Percentiles rank a stretch among this genome's conserved stretches.
Conservation (phyloP, 2,797 vertebrate genomes). For the Leptatherina wallacei region DNA sequence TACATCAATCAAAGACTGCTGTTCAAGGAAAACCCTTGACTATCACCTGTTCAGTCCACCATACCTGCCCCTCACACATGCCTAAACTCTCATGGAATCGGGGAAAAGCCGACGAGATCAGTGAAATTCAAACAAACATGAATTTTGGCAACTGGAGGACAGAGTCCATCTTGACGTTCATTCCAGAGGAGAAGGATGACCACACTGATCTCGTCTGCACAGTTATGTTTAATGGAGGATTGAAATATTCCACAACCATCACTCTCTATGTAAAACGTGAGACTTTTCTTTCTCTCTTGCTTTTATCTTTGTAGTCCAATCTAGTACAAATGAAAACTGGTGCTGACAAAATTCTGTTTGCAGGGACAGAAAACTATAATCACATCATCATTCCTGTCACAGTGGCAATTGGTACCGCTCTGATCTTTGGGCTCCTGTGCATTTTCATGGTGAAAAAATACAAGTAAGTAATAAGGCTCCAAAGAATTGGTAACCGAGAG, state of each 20-base stretch:
- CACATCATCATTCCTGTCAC: constrained; percentile 74
- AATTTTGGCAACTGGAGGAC: constrained; percentile 54
- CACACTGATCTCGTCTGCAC: constrained; percentile 58
- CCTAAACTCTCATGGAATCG: constrained; percentile 69
- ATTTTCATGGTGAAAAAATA: constrained; percentile 73
- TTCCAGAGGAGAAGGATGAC: constrained; percentile 53
- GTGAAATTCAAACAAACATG: constrained; percentile 15
- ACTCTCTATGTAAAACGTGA: constrained; percentile 71
- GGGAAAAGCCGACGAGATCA: rapidly evolving
- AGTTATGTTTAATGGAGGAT: constrained; percentile 11
- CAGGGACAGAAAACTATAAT: constrained; percentile 57
- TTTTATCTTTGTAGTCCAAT: neutral
- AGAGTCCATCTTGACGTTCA: constrained; percentile 60
- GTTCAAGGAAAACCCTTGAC: constrained; percentile 31
- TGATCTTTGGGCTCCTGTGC: constrained; percentile 62
- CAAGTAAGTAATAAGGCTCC: constrained; percentile 56
- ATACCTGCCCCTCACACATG: constrained; percentile 63
- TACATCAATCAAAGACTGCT: neutral
- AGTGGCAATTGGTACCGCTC: constrained; percentile 35
- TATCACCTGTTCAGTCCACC: constrained; percentile 60
- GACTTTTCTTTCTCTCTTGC: neutral
- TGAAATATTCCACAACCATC: rapidly evolving
- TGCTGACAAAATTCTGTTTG: constrained; percentile 6
- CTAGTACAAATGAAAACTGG: neutral
- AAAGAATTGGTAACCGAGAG: neutral